phyloP scores from a whole-genome alignment of 1,140 invertebrate genomes.

The Tetramorium parvispinum region DNA sequence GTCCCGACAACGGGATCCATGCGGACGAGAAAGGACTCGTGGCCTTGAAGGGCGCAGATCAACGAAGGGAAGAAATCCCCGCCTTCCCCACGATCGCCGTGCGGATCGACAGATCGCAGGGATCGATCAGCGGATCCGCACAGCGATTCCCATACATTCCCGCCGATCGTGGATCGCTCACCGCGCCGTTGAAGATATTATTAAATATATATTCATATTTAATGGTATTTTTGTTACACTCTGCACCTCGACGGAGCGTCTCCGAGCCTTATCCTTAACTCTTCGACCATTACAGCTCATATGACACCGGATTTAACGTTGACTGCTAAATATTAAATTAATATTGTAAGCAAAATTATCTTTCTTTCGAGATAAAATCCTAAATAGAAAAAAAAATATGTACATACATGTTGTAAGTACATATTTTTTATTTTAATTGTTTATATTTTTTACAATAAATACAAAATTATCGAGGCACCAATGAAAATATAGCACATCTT shows the following conservation, averaged over 20 bases:
- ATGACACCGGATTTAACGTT: not conserved
- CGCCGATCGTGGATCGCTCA: constrained; percentile 43
- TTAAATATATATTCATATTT: constrained; percentile 41
- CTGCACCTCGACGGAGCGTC: constrained; percentile 1
- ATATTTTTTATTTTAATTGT: not conserved
- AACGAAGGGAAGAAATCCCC: constrained; percentile 58
- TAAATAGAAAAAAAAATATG: not conserved
- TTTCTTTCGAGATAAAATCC: not conserved
- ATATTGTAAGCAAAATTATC: not conserved
- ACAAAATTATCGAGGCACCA: not conserved
- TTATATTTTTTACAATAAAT: not conserved
- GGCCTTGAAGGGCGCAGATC: constrained; percentile 60
- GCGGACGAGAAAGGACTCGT: constrained; percentile 11
- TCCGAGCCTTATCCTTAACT: not conserved
- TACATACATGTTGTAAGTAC: not conserved
- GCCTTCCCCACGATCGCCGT: constrained; percentile 17
- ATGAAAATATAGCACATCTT: not conserved
- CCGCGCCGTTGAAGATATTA: constrained; percentile 23
- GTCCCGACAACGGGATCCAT: not conserved
- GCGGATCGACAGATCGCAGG: constrained; percentile 30
- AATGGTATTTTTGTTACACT: constrained; percentile 45
- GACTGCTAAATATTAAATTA: not conserved
- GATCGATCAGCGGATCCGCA: constrained; percentile 35
- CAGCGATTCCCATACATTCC: not conserved
- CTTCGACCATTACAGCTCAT: not conserved